Evolutionary conservation across 1,140 invertebrate species (phyloP).

Genomic region (Zaprionus kolodkinae): DNA sequence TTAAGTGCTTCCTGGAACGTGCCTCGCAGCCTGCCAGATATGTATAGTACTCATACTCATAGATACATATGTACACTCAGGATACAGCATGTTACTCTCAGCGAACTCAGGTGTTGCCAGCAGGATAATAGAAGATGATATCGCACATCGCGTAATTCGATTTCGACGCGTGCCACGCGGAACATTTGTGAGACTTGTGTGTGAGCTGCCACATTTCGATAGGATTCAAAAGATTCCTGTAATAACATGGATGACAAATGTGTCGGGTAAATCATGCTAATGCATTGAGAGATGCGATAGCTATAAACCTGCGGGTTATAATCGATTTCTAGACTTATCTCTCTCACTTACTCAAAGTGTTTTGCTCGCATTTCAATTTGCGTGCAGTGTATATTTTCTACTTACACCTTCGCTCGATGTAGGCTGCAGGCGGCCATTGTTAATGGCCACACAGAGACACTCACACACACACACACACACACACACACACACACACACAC

Average conservation of each 20-base stretch:
- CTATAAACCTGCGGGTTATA: neutral
- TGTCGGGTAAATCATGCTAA: too few relatives aligned
- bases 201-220: conserved; percentile 54
- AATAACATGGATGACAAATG: too few relatives aligned
- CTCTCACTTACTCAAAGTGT: neutral
- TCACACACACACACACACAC: neutral
- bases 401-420: neutral
- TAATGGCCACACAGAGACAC: conserved; percentile 4
- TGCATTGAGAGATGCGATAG: too few relatives aligned
- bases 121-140: conserved; percentile 19
- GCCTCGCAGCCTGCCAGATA: conserved; percentile 36
- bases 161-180: conserved; percentile 24
- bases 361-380: neutral
- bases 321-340: neutral
- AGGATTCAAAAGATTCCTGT: conserved; percentile 6
- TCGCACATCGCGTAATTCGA: conserved; percentile 19
- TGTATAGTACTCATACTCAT: too few relatives aligned
- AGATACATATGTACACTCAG: neutral
- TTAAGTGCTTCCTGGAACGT: conserved; percentile 79
- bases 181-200: neutral
- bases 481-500: neutral
- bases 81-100: neutral
- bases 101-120: neutral
- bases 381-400: neutral
- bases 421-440: conserved; percentile 10